Evolutionary conservation across 1,140 invertebrate species (phyloP), one percentile per base, ranked within the genome.

Genomic region (Parapsyche elsis): DNA sequence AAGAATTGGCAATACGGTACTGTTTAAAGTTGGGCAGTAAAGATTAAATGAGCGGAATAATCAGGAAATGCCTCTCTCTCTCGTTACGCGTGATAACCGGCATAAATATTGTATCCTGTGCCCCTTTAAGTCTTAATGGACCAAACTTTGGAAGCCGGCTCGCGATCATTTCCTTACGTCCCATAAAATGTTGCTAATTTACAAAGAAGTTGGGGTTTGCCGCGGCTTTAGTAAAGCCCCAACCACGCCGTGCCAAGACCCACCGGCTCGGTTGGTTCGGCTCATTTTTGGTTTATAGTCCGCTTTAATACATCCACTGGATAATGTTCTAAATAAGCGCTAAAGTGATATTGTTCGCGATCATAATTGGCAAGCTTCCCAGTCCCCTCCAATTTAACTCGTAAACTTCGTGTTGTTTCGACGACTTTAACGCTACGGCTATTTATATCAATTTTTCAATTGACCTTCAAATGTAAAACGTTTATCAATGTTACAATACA

Each of bases 31-130:
- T 80, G 79, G 71, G 71, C 73, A 76, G 19, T 80, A 80, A 80
- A 80, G 79, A 74, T 64, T 74, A 80, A 80, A 80, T 74, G 79
- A 57, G 79, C 79, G 79, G 79, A 80, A 80, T 80, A 76, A 80
- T 80, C 79, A 80, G 79, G 45, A 80, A 80, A 64, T 70, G 71
- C 73, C 71, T 76, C 71, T 26, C 30, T 80, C 61, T 9, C 67
- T 71, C 23, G 71, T 38, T 75, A 49, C 57, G 19, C 38, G 24
- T 24, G 79, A 80, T 80, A 80, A 80, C 79, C 49, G 73, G 19
- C 57, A 80, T 80, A 80, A 80, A 80, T 80, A 80, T 80, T 80
- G 79, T 80, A 67, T 80, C 71, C 71, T 73, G 38, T 78, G 14
- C 49, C 78, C 46, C 44, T 71, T 61, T 73, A 45, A 76, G 59